Base-by-base conservation (phyloP, 2,797 vertebrate genomes). In the Artibeus lituratus region DNA sequence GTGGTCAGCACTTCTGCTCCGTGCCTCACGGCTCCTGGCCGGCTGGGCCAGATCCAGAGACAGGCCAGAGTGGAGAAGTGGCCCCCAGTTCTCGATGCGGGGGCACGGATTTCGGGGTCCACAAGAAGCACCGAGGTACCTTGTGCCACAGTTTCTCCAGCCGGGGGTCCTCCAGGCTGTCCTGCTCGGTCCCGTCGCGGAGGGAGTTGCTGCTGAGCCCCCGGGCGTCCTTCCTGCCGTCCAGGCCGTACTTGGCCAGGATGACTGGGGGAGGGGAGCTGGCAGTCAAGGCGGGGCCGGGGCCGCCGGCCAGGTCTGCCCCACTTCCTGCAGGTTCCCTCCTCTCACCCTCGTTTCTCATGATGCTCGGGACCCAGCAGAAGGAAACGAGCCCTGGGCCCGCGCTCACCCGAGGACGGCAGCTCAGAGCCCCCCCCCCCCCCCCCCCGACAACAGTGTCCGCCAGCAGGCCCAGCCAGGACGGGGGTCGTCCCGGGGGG, bases 141-240 rank as follows among this genome's bases (percentile, higher is more conserved):
- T 99, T 99, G 98, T 99, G 99, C 99, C 99, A 99, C 76, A 99
- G 98, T 97, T 99, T 99, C 95, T 99, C 99, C 96, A 99, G 98
- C 87, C 99, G 98, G 70, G 99, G 99, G 96, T 99, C 99, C 6
- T 99, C 99, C 93, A 99, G 99, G 1, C 96, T 94, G 83, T 99
- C 99, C 4, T 99, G 99, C n/a, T 99, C 98, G 65, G 98, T 97
- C 81, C 96, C 80, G 0, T 99, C 99, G 96, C 98, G 99, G 93
- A 99, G 98, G 21, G 98, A 98, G 97, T 99, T 99, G 98, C 98
- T 99, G 93, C 99, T 99, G 94, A 98, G 87, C 0, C 98, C 96
- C 0, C 98, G 98, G 1, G 98, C 98, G 82, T 99, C 99, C 94
- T 99, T 99, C 98, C 99, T 99, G 11, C 99, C 99, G 82, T 99